A percentile compares a stretch with the other conserved stretches of the same genome.
Evolutionary conservation across 1,140 invertebrate species (phyloP).

Genomic region (Sarcophaga peregrina): DNA sequence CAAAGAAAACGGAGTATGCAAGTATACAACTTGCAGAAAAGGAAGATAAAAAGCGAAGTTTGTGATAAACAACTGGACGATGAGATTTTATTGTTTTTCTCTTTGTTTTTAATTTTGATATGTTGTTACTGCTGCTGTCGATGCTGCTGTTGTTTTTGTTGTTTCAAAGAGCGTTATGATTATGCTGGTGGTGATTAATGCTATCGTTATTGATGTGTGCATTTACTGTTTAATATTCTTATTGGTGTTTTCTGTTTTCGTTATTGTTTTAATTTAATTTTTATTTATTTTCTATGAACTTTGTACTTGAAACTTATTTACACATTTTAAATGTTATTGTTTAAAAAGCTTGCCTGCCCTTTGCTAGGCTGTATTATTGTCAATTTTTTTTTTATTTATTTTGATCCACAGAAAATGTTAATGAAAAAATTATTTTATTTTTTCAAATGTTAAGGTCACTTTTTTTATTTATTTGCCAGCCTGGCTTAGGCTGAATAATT

Average conservation of each 20-base stretch:
- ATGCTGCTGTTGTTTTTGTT: background rate
- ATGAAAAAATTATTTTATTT: background rate
- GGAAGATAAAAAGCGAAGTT: background rate
- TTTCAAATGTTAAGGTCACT: slow-evolving; percentile 3
- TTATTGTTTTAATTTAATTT: background rate
- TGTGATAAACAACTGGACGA: background rate
- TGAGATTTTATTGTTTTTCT: no score
- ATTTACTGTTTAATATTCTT: no score
- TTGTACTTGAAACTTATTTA: background rate
- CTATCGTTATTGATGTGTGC: no score
- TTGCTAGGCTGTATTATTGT: background rate
- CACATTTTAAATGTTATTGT: background rate
- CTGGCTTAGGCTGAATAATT: background rate
- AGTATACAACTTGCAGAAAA: background rate
- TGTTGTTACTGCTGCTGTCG: background rate
- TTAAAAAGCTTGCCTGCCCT: background rate
- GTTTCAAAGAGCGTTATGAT: background rate
- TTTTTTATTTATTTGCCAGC: background rate
- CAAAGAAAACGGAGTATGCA: no score
- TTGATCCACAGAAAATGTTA: background rate
- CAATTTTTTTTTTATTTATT: background rate
- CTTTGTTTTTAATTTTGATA: background rate
- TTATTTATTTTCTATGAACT: background rate
- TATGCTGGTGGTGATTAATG: no score
- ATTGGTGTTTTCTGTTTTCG: no score